Base-by-base conservation (phyloP, 2,113 vertebrate genomes). In the Cathartes aura region DNA sequence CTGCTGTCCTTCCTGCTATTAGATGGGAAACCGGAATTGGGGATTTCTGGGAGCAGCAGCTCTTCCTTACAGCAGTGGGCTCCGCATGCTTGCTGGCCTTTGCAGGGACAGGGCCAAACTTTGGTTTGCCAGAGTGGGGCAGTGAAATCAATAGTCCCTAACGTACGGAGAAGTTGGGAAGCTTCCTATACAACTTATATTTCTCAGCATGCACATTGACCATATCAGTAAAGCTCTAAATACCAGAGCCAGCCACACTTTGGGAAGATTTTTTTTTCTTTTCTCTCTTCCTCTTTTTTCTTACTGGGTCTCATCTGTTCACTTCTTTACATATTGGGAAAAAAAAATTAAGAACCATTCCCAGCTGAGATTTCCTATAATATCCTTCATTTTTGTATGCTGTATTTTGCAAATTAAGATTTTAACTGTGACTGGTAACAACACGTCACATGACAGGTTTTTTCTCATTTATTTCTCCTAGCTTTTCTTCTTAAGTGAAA, bases 11-110 rank as follows among this genome's bases (percentile, higher is more conserved):
- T 47, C 43, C 17, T 66, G 64, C 45, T 9, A 1, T 18, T 0
- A 2, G 20, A 18, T 17, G 32, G 83, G 67, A 79, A 14, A 62
- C 4, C 3, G 6, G 19, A 45, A 45, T 2, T 0, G 0, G 20
- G 43, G 20, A n/a, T 58, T 76, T 72, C 63, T 34, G 55, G 30
- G 67, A 80, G 48, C 48, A 79, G 38, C 11, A 64, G 72, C 43
- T 30, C 20, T 68, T 63, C 19, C 48, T 38, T 59, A 16, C 0
- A 1, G 23, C 19, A 8, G 4, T 5, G 12, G 15, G 19, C 34
- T 87, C 55, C 5, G 7, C 8, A 5, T 5, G 11, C 15, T 36
- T 26, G 8, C 29, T 40, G 48, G 47, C 11, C 5, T 89, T 82
- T 36, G 21, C 24, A 43, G 30, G 53, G n/a, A n/a, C 22, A 50